Evolutionary conservation across 2,113 vertebrate genomes (phyloP).

Genomic region (Gadus macrocephalus): DNA sequence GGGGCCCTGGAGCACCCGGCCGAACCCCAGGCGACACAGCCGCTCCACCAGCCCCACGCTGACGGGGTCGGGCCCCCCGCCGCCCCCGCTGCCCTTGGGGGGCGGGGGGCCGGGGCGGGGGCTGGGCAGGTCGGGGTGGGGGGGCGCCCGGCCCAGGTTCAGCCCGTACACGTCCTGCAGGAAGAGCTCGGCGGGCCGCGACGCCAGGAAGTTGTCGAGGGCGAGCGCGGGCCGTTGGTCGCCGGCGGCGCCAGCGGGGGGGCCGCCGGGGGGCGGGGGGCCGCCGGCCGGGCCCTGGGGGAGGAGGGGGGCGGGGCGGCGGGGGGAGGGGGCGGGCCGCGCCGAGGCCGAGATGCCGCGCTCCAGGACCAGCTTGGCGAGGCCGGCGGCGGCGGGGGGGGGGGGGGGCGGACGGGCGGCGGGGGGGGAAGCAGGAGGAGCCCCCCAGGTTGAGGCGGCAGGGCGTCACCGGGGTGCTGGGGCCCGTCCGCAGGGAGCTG

Average conservation of each 20-base stretch:
- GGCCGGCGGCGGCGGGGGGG: constrained; percentile 68
- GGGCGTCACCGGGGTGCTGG: constrained; percentile 78
- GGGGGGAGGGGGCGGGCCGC: constrained; percentile 43
- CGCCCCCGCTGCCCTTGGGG: background rate
- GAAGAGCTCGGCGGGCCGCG: constrained; percentile 92
- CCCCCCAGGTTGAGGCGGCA: constrained; percentile 81
- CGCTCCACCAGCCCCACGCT: constrained; percentile 84
- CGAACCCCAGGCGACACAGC: constrained; percentile 85
- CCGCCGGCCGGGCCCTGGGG: constrained; percentile 23
- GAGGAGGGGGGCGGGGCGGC: constrained; percentile 45
- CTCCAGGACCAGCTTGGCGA: constrained; percentile 88
- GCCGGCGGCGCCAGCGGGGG: constrained; percentile 50
- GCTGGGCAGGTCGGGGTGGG: constrained; percentile 67
- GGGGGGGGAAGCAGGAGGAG: constrained; percentile 70
- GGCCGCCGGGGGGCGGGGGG: constrained; percentile 67
- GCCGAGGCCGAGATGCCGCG: constrained; percentile 89
- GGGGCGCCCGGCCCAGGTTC: constrained; percentile 65
- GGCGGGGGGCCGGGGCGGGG: constrained; percentile 25
- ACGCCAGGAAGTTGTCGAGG: constrained; percentile 88
- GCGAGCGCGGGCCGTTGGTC: constrained; percentile 64
- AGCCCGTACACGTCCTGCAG: constrained; percentile 90
- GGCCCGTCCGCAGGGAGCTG: constrained; percentile 72
- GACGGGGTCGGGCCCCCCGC: constrained; percentile 30
- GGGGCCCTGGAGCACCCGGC: constrained; percentile 72
- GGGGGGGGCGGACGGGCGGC: constrained; percentile 67